Evolutionary conservation across 1,140 invertebrate genomes (phyloP).

Genomic region (Aphelinus atriplicis): DNA sequence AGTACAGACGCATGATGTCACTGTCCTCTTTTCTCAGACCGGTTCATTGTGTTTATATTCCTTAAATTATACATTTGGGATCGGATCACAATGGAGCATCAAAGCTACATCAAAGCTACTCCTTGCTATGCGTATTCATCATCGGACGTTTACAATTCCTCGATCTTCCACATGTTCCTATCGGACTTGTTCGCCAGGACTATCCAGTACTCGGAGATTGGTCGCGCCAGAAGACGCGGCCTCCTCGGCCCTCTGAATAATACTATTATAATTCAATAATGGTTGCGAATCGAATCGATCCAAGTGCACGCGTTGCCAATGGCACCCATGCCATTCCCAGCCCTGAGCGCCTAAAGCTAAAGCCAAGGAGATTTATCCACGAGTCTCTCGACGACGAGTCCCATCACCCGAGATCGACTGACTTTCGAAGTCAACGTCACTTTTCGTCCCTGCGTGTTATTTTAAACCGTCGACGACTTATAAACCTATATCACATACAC

Average conservation of each 20-base stretch:
- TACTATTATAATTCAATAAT: conserved; percentile 21
- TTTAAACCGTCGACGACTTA: background rate
- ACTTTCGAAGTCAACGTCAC: too few relatives aligned
- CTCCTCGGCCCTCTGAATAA: background rate
- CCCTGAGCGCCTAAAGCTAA: background rate
- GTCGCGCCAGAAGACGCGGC: background rate
- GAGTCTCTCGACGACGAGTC: background rate
- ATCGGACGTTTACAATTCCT: background rate
- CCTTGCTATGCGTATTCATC: too few relatives aligned
- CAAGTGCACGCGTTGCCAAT: background rate
- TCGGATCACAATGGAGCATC: too few relatives aligned
- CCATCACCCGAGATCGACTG: too few relatives aligned
- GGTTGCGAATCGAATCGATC: background rate
- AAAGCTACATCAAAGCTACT: too few relatives aligned
- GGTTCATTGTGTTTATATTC: too few relatives aligned
- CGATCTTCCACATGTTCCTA: background rate
- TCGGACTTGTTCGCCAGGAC: conserved; percentile 15
- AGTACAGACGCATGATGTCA: background rate
- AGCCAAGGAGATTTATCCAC: background rate
- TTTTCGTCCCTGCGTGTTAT: too few relatives aligned
- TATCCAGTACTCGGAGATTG: background rate
- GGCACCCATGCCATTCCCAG: conserved; percentile 9
- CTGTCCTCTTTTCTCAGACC: too few relatives aligned
- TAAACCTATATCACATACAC: conserved; percentile 32
- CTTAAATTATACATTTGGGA: too few relatives aligned